Percentiles rank a stretch among this genome's conserved stretches.
Evolutionary conservation across 2,113 vertebrate genomes (phyloP).

Genomic region (Struthio camelus): DNA sequence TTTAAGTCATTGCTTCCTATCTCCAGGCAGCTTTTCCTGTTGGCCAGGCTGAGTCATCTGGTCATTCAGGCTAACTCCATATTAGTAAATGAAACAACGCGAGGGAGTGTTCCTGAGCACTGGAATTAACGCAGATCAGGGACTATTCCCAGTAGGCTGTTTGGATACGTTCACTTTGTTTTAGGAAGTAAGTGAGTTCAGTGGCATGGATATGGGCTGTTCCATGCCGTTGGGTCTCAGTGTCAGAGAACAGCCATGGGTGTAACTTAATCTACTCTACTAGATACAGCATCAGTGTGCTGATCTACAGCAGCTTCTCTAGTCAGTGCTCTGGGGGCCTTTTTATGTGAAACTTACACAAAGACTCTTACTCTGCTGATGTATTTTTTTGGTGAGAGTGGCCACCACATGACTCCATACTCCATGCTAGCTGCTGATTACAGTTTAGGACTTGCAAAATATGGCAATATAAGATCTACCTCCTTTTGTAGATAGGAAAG

Average conservation of each 20-base stretch:
- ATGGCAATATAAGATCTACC: fast-evolving
- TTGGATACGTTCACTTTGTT: not conserved
- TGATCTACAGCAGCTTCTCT: not conserved
- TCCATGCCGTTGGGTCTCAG: not conserved
- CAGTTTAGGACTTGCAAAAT: not conserved
- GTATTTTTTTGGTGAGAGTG: not conserved
- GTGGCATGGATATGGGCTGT: not conserved
- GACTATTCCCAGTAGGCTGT: not conserved
- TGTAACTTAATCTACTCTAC: not conserved
- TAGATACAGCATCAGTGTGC: not conserved
- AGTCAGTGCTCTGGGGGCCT: not conserved
- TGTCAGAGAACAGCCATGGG: not conserved
- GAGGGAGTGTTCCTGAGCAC: not conserved
- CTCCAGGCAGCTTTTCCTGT: not conserved
- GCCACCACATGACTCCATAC: fast-evolving
- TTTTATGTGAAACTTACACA: not conserved
- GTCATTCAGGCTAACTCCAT: not conserved
- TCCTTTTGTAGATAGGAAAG: not conserved
- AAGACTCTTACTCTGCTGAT: not conserved
- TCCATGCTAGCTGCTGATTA: not conserved
- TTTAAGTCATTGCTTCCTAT: not conserved
- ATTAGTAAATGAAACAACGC: not conserved
- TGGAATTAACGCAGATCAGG: not conserved
- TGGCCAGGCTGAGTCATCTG: not conserved
- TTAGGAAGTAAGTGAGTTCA: not conserved